Base-by-base conservation (phyloP, 2,797 vertebrate genomes). In the Acridotheres tristis region DNA sequence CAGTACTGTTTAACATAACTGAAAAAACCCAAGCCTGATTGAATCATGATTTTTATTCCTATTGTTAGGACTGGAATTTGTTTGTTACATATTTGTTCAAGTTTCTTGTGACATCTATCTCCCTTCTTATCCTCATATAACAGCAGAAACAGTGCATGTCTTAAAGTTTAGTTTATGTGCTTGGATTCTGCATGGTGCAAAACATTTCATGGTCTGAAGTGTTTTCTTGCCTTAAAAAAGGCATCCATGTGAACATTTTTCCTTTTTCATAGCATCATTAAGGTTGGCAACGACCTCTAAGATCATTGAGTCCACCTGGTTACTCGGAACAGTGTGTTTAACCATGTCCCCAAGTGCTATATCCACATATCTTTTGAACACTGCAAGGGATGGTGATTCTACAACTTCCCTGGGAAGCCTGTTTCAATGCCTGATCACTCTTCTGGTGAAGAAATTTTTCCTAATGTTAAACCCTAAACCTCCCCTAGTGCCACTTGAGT, bases 341-440 rank as follows among this genome's bases (percentile, higher is more conserved):
- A 16, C 25, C 7, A 5, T 7, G 3, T n/a, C 16, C 55, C 32
- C 22, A 43, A 1, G 8, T 30, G 36, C 32, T 43, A 0, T 12
- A 22, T 51, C 38, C 14, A 2, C 0, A 2, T 29, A 8, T 29
- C 15, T 59, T 47, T 47, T 47, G 45, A 65, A 9, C 34, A 3
- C 45, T 65, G 75, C 29, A 11, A 45, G 38, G 45, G 21, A 14
- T 51, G 25, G 25, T 40, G 25, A 26, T 71, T 71, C 17, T 69
- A 2, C 23, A 13, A 1, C 30, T 59, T 84, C 18, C 17, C 26
- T 65, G 15, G 17, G 26, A 36, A 58, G 29, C 29, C 45, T 53
- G 38, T 65, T 71, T 38, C 26, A 23, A 12, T 72, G 38, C n/a
- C 29, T 72, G 58, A 27, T 18, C 6, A 23, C 30, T 42, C 17